phyloP scores from a whole-genome alignment of 2,113 vertebrate species.

The Nothobranchius furzeri region DNA sequence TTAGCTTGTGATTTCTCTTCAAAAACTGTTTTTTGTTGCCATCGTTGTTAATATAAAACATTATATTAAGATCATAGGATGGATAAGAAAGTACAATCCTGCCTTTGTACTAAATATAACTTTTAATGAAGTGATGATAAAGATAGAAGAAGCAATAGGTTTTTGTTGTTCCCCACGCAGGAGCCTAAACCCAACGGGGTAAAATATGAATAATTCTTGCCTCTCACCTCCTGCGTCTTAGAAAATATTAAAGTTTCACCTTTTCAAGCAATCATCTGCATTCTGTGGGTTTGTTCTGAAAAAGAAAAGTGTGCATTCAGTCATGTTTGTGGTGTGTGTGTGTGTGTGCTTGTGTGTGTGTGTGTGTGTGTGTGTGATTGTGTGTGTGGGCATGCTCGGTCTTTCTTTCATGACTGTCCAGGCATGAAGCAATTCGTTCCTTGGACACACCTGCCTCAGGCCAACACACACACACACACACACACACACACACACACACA shows the following conservation, averaged over 20 bases:
- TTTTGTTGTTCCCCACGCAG: slow-evolving; percentile 17
- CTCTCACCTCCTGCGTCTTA: slow-evolving; percentile 5
- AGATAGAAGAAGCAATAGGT: neutral
- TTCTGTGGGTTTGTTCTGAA: slow-evolving; percentile 32
- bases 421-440: slow-evolving; percentile 67
- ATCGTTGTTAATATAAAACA: neutral
- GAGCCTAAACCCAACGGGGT: slow-evolving; percentile 11
- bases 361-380: slow-evolving; percentile 10
- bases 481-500: too few relatives aligned
- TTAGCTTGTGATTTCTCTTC: too few relatives aligned
- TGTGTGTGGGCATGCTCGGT: slow-evolving; percentile 37
- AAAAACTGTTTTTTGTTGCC: neutral
- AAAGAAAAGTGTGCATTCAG: slow-evolving; percentile 22
- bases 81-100: slow-evolving; percentile 4
- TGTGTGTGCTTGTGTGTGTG: too few relatives aligned
- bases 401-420: slow-evolving; percentile 66
- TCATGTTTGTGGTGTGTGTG: slow-evolving; percentile 28
- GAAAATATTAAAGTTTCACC: slow-evolving; percentile 4
- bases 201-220: slow-evolving; percentile 26
- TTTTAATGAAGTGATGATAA: slow-evolving; percentile 1
- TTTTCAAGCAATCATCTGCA: slow-evolving; percentile 9
- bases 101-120: slow-evolving; percentile 6
- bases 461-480: slow-evolving; percentile 13
- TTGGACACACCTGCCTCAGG: slow-evolving; percentile 20
- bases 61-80: neutral